Percentiles rank a stretch among this genome's conserved stretches.
phyloP scores from a whole-genome alignment of 2,888 invertebrate genomes.

The Spodoptera littoralis region DNA sequence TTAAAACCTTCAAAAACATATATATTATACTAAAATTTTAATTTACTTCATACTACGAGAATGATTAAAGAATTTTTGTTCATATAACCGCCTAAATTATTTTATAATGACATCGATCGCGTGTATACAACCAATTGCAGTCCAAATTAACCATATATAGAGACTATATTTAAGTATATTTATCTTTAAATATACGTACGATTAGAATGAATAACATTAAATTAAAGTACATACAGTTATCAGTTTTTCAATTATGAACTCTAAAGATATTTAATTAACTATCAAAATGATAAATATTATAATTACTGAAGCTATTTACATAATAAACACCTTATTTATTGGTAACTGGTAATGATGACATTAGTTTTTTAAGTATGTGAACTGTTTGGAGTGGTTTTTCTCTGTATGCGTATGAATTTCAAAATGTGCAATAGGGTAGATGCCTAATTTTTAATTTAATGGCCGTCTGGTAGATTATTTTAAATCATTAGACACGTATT shows the following conservation, averaged over 20 bases:
- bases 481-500: no score
- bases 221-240: conserved; percentile 30
- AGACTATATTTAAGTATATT: conserved; percentile 35
- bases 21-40: no score
- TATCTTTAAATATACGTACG: conserved; percentile 25
- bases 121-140: conserved; percentile 31
- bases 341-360: conserved; percentile 14
- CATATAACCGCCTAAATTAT: conserved; percentile 17
- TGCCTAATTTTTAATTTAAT: no score
- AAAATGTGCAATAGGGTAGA: no score
- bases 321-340: conserved; percentile 20
- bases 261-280: conserved; percentile 55
- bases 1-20: no score
- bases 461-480: no score
- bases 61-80: no score
- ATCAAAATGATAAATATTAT: conserved; percentile 59
- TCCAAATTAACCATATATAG: conserved; percentile 36
- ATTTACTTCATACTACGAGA: no score
- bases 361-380: conserved; percentile 8
- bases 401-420: no score
- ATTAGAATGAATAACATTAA: conserved; percentile 52
- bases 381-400: neutral
- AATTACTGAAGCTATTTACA: conserved; percentile 57
- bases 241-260: conserved; percentile 50
- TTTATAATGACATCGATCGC: conserved; percentile 33